Base-by-base conservation (phyloP, 1,140 invertebrate genomes). In the Lordiphosa collinella region DNA sequence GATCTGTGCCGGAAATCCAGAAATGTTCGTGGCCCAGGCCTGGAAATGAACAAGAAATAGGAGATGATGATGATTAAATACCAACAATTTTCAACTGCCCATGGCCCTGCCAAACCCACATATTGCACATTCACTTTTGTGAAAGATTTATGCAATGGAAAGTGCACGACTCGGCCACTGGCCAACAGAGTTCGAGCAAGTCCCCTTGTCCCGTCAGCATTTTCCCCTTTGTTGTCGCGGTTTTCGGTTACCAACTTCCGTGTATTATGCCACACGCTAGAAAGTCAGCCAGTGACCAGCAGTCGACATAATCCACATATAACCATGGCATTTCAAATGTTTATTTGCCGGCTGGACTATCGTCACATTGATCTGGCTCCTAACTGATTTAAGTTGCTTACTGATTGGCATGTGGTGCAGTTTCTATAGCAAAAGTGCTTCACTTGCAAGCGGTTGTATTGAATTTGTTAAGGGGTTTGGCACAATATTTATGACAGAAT, bases 1-100 rank as follows among this genome's bases (percentile, higher is more conserved):
- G 92, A 89, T 97, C 96, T 2, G 96, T 97, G 41, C 96, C 96
- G 11, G 95, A 95, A 16, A 95, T 96, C 96, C 96, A 97, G 91
- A 97, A 97, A 84, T 97, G 96, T 78, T 97, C 96, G 72, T 95
- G 92, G 6, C 95, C 95, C 41, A 96, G 92, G 36, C 96, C 94
- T 95, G 75, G 48, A 70, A 60, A 55, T 48, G 44, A 46, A 57
- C 38, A 18, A 11, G 12, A 40, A 49, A 25, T n/a, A 41, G 4
- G 11, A 18, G 1, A 14, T 14, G n/a, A 16, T 25, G 11, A 22
- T 8, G 4, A 35, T 43, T 50, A 8, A 18, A 10, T 12, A 48
- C n/a, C 2, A 7, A 10, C 7, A 37, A 22, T 36, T 43, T 35
- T 9, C 37, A 10, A 52, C 11, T 52, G 50, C 50, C 16, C 50